These are phyloP conservation scores for Eucidaris tribuloides DNA, from an alignment of 35 echinoderm and acorn worm species.

Conservation along the genomic window DNA sequence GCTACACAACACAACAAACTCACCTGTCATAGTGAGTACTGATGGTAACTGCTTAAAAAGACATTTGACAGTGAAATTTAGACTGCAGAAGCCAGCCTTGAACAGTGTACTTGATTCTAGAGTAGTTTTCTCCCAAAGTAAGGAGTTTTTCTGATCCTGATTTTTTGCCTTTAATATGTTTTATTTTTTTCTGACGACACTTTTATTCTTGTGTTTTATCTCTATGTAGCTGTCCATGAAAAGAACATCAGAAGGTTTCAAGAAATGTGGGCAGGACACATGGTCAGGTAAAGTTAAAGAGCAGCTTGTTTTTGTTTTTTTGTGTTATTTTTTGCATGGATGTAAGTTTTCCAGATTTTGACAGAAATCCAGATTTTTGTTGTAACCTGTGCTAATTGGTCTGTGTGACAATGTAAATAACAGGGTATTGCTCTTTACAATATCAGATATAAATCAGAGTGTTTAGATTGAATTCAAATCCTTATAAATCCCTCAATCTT, in stretches of 20 bases:
- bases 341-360: too few relatives aligned
- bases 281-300: slow-evolving; percentile 50
- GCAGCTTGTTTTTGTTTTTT: too few relatives aligned
- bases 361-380: too few relatives aligned
- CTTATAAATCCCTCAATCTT: too few relatives aligned
- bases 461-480: too few relatives aligned
- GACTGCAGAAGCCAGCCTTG: too few relatives aligned
- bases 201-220: neutral
- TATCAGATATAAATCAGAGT: too few relatives aligned
- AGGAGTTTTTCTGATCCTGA: neutral
- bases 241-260: slow-evolving; percentile 19
- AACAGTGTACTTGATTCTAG: neutral
- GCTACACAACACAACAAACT: too few relatives aligned
- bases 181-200: neutral
- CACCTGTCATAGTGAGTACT: neutral
- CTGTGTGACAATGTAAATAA: too few relatives aligned
- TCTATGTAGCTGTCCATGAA: slow-evolving; percentile 11
- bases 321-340: too few relatives aligned
- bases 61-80: neutral
- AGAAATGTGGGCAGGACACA: slow-evolving; percentile 26
- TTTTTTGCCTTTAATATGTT: neutral
- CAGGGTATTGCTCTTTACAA: too few relatives aligned
- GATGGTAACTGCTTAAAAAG: neutral
- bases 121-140: neutral
- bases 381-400: too few relatives aligned